Percentiles rank a stretch among this genome's conserved stretches.
Conservation (phyloP, 2,888 invertebrate genomes). For the Limnephilus auricula region DNA sequence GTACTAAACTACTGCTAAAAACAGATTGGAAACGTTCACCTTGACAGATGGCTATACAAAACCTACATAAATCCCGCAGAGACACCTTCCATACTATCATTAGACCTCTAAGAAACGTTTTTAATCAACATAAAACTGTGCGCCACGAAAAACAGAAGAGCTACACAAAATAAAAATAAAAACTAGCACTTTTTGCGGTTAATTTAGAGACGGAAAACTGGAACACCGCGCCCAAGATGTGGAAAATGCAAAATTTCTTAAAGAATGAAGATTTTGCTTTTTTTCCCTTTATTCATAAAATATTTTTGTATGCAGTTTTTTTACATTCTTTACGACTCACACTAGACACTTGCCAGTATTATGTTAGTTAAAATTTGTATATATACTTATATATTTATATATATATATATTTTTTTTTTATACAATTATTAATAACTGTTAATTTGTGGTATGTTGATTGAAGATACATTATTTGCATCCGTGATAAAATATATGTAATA, state of each 20-base stretch:
- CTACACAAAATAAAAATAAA: neutral
- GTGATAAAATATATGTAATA: too few species aligned
- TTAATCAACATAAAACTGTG: neutral
- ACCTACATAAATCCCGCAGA: constrained; percentile 37
- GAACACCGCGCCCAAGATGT: too few species aligned
- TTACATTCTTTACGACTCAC: too few species aligned
- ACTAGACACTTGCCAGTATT: too few species aligned
- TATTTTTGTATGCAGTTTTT: too few species aligned
- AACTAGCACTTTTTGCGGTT: neutral
- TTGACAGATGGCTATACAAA: constrained; percentile 35
- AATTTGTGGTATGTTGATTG: too few species aligned
- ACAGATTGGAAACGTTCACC: constrained; percentile 54
- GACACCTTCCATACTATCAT: constrained; percentile 29
- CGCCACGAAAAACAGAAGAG: neutral
- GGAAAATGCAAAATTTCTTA: neutral
- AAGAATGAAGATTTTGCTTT: neutral
- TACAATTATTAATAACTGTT: too few species aligned
- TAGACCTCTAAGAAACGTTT: neutral
- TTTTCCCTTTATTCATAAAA: too few species aligned
- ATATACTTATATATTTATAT: too few species aligned
- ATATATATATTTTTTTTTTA: too few species aligned
- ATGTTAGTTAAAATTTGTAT: too few species aligned
- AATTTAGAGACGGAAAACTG: neutral
- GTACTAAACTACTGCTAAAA: constrained; percentile 42
- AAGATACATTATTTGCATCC: neutral